phyloP scores from a whole-genome alignment of 35 echinoderm and acorn worm species.

The Nesometra sesokonis region DNA sequence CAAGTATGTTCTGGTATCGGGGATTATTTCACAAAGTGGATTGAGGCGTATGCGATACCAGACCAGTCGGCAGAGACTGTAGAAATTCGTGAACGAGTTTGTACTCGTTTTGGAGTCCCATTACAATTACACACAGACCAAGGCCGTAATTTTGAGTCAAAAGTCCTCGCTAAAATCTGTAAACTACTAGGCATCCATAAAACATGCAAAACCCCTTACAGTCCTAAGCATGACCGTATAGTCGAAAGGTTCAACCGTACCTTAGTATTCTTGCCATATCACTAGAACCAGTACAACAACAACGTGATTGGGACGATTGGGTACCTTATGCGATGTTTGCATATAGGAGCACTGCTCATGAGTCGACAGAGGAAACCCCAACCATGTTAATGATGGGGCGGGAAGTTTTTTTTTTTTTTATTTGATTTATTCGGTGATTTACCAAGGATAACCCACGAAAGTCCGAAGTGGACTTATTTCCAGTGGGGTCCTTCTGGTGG shows the following conservation, averaged over 20 bases:
- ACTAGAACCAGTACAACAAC: constrained; percentile 25
- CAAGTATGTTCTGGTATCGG: too few relatives aligned
- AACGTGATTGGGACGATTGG: constrained; percentile 42
- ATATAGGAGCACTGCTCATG: constrained; percentile 43
- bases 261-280: constrained; percentile 29
- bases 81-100: constrained; percentile 38
- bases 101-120: constrained; percentile 40
- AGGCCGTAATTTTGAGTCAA: constrained; percentile 62
- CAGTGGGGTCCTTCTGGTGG: too few relatives aligned
- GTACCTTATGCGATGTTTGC: constrained; percentile 30
- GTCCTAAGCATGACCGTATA: constrained; percentile 32
- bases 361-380: constrained; percentile 34
- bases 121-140: constrained; percentile 39
- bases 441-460: too few relatives aligned
- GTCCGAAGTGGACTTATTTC: too few relatives aligned
- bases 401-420: too few relatives aligned
- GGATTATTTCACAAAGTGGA: constrained; percentile 63
- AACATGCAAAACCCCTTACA: constrained; percentile 40
- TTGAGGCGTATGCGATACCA: constrained; percentile 53
- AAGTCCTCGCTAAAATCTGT: constrained; percentile 42
- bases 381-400: constrained; percentile 57
- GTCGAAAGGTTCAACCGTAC: constrained; percentile 59
- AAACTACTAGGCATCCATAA: constrained; percentile 54
- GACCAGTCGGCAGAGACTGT: constrained; percentile 43
- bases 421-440: too few relatives aligned